Conservation (phyloP, 64 coral and sea anemone genomes). For the Pocillopora damicornis region DNA sequence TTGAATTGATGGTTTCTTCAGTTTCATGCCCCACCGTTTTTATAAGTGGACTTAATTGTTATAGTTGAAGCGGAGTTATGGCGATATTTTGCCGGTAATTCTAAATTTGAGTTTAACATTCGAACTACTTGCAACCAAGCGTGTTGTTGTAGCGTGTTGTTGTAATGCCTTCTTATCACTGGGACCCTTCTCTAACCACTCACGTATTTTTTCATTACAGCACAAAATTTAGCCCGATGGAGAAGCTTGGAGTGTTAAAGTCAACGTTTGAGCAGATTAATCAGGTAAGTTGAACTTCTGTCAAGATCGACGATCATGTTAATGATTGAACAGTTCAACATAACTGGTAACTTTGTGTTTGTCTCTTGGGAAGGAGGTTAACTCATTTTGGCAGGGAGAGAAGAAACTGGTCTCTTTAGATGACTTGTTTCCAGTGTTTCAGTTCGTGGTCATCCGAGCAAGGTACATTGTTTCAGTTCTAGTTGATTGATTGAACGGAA, state of each 20-base stretch:
- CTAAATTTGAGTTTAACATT: too few relatives aligned
- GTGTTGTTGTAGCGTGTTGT: too few relatives aligned
- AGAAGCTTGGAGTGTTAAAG: constrained; percentile 87
- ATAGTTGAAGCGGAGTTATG: too few relatives aligned
- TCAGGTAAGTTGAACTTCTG: constrained; percentile 43
- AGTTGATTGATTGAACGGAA: too few relatives aligned
- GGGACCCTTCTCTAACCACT: too few relatives aligned
- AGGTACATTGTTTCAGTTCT: constrained; percentile 40
- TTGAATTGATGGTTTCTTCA: too few relatives aligned
- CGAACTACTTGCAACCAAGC: too few relatives aligned
- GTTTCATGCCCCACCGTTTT: too few relatives aligned
- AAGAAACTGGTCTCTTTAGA: constrained; percentile 90
- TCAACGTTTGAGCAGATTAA: constrained; percentile 94
- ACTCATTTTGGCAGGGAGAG: constrained; percentile 78
- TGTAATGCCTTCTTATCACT: too few relatives aligned
- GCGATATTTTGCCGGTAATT: too few relatives aligned
- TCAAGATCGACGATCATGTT: neutral
- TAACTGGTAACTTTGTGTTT: neutral
- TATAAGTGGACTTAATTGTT: too few relatives aligned
- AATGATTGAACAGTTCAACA: neutral
- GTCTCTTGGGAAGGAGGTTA: constrained; percentile 56
- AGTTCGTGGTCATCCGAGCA: constrained; percentile 91
- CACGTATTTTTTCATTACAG: constrained; percentile 38
- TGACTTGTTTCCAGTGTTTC: constrained; percentile 98
- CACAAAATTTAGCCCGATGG: constrained; percentile 97